Base-by-base conservation (phyloP, 1,140 invertebrate species). In the Chrysomallon squamiferum region DNA sequence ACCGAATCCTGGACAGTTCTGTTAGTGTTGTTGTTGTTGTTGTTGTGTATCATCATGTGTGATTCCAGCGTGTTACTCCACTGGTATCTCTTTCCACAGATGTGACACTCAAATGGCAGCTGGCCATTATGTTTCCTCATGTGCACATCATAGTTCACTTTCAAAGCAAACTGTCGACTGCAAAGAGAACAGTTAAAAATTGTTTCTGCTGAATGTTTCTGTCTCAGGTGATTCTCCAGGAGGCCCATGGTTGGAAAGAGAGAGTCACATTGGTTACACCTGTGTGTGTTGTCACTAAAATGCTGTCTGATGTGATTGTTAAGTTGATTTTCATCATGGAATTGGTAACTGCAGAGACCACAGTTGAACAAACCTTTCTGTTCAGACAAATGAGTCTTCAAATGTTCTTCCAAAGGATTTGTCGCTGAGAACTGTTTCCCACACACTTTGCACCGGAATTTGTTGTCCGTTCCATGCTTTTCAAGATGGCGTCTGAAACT, bases 251-350 rank as follows among this genome's bases (percentile, higher is more conserved):
- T 38, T 2, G 58, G 20, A 22, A 97, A 96, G 81, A 93, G 91
- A 43, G 92, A 92, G 6, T 93, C 93, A 83, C 94, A 96, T 81
- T 93, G 91, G 78, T 95, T 95, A 66, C 73, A 77, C 29, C 62
- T 62, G 18, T 59, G 38, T 4, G 95, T 93, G 74, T 93, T 92
- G 52, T 69, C 69, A 47, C 95, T 95, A 27, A 92, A 94, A 83
- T 97, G 95, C 79, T 96, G 96, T 75, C 94, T 87, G 47, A 95
- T 87, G 86, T 97, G 95, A 84, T 96, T 96, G 25, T 94, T 97
- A 35, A 97, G 85, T 0, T 94, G 96, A 27, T 93, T 95, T 76
- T 93, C 92, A 15, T 92, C 92, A 71, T 92, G 93, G 62, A 94
- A 90, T 22, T 90, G 89, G 78, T 94, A 93, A 59, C 93, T 91